Evolutionary conservation across 1,140 invertebrate species (phyloP).

Genomic region (Trichonephila inaurata): DNA sequence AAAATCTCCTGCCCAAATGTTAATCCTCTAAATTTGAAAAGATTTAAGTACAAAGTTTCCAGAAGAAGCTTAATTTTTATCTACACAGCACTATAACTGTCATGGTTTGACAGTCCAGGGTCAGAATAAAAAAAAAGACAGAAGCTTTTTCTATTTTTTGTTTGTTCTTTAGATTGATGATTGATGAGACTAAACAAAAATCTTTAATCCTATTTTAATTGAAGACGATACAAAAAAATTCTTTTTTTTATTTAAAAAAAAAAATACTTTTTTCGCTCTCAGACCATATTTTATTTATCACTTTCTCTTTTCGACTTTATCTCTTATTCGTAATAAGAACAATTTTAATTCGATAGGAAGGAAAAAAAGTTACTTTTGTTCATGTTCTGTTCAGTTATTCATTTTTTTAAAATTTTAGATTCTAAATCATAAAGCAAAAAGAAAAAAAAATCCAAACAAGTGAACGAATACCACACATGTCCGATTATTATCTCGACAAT

Average conservation of each 20-base stretch:
- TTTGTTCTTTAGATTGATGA: neutral
- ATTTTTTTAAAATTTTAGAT: neutral
- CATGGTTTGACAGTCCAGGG: neutral
- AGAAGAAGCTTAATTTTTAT: constrained; percentile 39
- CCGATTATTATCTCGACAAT: neutral
- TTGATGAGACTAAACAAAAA: neutral
- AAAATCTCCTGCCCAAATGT: constrained; percentile 23
- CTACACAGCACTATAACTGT: constrained; percentile 28
- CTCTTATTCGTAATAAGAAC: neutral
- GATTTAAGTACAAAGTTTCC: constrained; percentile 23
- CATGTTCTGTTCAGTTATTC: neutral
- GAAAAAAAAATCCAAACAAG: neutral
- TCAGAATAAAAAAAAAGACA: neutral
- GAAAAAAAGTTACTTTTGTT: neutral
- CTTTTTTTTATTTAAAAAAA: neutral
- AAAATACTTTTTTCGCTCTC: neutral
- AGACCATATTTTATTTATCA: neutral
- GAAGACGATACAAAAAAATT: constrained; percentile 9
- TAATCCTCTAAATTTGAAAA: constrained; percentile 45
- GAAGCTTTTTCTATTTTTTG: neutral
- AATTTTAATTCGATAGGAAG: constrained; percentile 1
- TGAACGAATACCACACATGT: neutral
- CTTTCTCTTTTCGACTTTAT: neutral
- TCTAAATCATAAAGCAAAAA: neutral
- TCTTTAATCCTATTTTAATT: constrained; percentile 39